Percentiles rank a stretch among this genome's conserved stretches.
Evolutionary conservation across 2,113 vertebrate species (phyloP).

Genomic region (Anser cygnoides): DNA sequence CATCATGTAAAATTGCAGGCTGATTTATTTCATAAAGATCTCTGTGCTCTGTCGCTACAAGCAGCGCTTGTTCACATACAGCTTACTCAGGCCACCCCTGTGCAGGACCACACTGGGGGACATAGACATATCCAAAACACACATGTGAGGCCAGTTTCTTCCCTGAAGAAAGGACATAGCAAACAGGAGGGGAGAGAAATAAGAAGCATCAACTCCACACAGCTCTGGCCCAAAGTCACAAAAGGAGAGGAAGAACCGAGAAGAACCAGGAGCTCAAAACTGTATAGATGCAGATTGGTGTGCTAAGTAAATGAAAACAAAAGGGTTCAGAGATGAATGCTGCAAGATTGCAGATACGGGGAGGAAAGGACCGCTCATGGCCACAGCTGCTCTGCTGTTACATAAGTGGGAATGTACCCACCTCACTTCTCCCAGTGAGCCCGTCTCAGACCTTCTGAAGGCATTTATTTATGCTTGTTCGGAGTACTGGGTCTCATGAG

Average conservation of each 20-base stretch:
- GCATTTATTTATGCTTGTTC: conserved; percentile 34
- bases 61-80: background rate
- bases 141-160: background rate
- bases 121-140: background rate
- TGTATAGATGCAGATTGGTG: background rate
- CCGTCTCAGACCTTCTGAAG: background rate
- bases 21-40: background rate
- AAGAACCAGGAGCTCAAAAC: background rate
- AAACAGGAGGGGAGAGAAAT: background rate
- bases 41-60: background rate
- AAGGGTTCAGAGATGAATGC: background rate
- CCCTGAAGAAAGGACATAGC: background rate
- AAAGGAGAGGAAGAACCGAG: background rate
- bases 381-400: background rate
- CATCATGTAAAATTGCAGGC: background rate
- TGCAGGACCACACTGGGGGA: background rate
- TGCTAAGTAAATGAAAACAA: background rate
- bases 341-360: background rate
- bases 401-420: background rate
- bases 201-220: background rate
- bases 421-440: background rate
- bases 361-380: background rate
- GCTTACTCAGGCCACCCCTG: background rate
- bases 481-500: conserved; percentile 26
- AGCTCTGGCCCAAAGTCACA: background rate